Percentiles rank a stretch among this genome's conserved stretches.
Conservation (phyloP, 2,797 vertebrate genomes). For the Acanthurus leucopareius region DNA sequence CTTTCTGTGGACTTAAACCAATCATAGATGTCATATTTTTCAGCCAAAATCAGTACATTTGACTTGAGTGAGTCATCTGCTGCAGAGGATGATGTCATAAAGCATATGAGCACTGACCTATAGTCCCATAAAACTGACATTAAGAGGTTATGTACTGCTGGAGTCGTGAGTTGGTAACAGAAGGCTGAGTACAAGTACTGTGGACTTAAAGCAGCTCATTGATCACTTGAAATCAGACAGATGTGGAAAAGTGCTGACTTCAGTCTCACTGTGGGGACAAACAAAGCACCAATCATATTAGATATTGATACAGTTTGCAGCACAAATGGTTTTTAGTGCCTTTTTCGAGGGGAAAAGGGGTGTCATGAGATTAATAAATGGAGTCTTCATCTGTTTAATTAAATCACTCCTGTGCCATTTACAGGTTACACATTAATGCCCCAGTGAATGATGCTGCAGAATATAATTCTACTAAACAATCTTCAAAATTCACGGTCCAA, state of each 20-base stretch:
- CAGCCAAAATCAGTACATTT: not conserved
- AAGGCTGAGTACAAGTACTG: not conserved
- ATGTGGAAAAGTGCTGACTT: constrained; percentile 1
- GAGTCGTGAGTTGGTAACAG: not conserved
- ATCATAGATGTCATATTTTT: not conserved
- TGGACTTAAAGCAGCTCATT: constrained; percentile 1
- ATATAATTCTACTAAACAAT: constrained; percentile 19
- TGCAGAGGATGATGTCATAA: constrained; percentile 8
- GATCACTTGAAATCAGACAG: not conserved
- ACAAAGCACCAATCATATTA: not conserved
- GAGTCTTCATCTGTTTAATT: constrained; percentile 19
- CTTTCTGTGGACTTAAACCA: not conserved
- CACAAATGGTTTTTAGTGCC: not conserved
- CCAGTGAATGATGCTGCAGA: constrained; percentile 2
- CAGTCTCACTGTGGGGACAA: constrained; percentile 4
- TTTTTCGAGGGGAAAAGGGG: not conserved
- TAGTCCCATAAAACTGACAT: not conserved
- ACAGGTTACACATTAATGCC: constrained; percentile 12
- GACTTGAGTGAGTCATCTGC: not conserved
- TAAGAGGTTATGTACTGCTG: not conserved
- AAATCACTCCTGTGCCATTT: constrained; percentile 4
- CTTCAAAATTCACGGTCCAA: not conserved
- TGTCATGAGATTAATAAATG: constrained; percentile 1
- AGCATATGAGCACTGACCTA: not conserved
- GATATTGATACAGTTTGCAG: not conserved